These are phyloP conservation scores for Acleris sparsana DNA, from an alignment of 2,888 invertebrate genomes.

Conservation along the genomic window DNA sequence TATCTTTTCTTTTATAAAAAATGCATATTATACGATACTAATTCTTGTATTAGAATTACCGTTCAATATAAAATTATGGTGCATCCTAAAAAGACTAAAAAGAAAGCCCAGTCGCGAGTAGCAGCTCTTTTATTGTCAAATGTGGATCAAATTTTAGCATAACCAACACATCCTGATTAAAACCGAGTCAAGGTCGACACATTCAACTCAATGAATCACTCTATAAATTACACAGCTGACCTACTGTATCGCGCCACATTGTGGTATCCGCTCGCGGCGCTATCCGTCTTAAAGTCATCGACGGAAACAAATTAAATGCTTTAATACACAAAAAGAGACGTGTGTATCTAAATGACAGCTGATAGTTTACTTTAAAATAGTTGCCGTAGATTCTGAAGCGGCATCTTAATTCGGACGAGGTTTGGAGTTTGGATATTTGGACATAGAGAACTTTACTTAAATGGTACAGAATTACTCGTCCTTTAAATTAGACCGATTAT, in stretches of 20 bases:
- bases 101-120: too few species aligned
- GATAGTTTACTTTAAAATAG: constrained; percentile 9
- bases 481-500: too few species aligned
- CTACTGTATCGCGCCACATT: constrained; percentile 11
- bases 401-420: neutral
- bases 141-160: neutral
- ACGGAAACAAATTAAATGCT: constrained; percentile 81
- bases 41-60: too few species aligned
- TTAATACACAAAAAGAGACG: constrained; percentile 70
- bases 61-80: too few species aligned
- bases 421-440: too few species aligned
- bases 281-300: constrained; percentile 64
- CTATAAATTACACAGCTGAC: constrained; percentile 3
- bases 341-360: constrained; percentile 45
- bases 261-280: neutral
- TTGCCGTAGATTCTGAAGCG: neutral
- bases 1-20: too few species aligned
- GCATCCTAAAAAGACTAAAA: too few species aligned
- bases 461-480: too few species aligned
- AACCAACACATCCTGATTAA: constrained; percentile 6
- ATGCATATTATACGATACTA: too few species aligned
- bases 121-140: neutral
- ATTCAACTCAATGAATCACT: constrained; percentile 11
- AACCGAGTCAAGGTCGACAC: constrained; percentile 24
- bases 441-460: too few species aligned